Percentiles rank a stretch among this genome's conserved stretches.
phyloP scores from a whole-genome alignment of 2,888 invertebrate species.

The Cerastis leucographa region DNA sequence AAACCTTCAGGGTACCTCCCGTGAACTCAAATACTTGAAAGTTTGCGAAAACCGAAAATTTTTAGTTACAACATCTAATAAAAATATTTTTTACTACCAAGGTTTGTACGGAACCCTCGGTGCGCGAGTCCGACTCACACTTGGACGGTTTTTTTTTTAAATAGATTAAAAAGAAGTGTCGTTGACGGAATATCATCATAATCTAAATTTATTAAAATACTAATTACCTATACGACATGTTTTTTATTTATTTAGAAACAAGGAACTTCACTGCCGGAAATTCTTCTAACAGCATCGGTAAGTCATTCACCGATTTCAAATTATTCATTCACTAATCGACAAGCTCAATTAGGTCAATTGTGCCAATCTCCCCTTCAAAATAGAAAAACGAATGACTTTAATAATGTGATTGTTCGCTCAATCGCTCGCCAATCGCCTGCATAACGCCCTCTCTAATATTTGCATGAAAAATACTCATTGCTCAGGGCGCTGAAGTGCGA shows the following conservation, averaged over 20 bases:
- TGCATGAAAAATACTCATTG: slow-evolving; percentile 82
- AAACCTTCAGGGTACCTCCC: too few species aligned
- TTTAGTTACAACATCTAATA: too few species aligned
- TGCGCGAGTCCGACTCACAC: too few species aligned
- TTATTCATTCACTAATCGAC: slow-evolving; percentile 9
- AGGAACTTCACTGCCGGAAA: not conserved
- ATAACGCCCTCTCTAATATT: slow-evolving; percentile 75
- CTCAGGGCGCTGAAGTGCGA: slow-evolving; percentile 80
- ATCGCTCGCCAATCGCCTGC: slow-evolving; percentile 64
- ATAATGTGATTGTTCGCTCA: slow-evolving; percentile 58
- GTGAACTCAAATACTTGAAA: too few species aligned
- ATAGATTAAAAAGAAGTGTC: too few species aligned
- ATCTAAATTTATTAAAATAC: not conserved
- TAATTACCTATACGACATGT: not conserved
- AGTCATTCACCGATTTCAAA: not conserved
- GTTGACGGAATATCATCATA: too few species aligned
- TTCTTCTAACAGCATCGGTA: not conserved
- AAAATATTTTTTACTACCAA: too few species aligned
- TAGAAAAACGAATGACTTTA: slow-evolving; percentile 46
- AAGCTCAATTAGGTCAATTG: slow-evolving; percentile 19
- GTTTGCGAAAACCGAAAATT: too few species aligned
- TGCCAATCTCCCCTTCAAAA: slow-evolving; percentile 19
- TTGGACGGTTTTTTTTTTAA: too few species aligned
- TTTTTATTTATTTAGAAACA: not conserved
- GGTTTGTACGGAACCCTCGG: too few species aligned